Base-by-base conservation (phyloP, 2,888 invertebrate species). In the Brachypalpus laphriformis region DNA sequence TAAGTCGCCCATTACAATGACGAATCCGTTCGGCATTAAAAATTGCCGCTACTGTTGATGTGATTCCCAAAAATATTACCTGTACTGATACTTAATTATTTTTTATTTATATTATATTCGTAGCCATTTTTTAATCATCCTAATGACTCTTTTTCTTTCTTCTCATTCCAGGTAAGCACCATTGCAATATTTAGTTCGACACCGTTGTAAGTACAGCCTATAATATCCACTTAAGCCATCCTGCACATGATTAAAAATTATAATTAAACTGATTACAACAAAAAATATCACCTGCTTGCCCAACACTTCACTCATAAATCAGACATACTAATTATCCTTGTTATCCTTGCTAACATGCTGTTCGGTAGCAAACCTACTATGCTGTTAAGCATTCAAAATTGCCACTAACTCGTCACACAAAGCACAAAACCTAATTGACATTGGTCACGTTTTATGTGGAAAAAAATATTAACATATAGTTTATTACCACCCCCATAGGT, bases 161-260 rank as follows among this genome's bases (percentile, higher is more conserved):
- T 68, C 20, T 83, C 71, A 18, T 82, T 82, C 22, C 72, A 78
- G 82, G 82, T 83, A 83, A 83, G 82, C 61, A 22, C 22, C 34
- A 49, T 51, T 65, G 1, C 65, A 54, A 20, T 57, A 34, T 57
- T 65, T 51, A 31, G 22, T 18, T 57, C 22, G 59, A 51, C 65
- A 51, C n/a, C 8, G n/a, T 49, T 40, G 66, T 66, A 65, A 71
- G 78, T 51, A 45, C 51, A 37, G n/a, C 14, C 49, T 22, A 22
- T 14, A n/a, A 20, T 2, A 42, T 45, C 22, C 66, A 51, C 28
- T 42, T 57, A 37, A 28, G 22, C 31, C 34, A 45, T 18, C 28
- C 0, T 42, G 9, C 14, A 34, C 11, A 71, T 71, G 34, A 81
- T 75, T 49, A 49, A 68, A 75, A 74, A 59, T 74, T 66, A 45